Evolutionary conservation across 2,113 vertebrate genomes (phyloP).

Genomic region (Heteronetta atricapilla): DNA sequence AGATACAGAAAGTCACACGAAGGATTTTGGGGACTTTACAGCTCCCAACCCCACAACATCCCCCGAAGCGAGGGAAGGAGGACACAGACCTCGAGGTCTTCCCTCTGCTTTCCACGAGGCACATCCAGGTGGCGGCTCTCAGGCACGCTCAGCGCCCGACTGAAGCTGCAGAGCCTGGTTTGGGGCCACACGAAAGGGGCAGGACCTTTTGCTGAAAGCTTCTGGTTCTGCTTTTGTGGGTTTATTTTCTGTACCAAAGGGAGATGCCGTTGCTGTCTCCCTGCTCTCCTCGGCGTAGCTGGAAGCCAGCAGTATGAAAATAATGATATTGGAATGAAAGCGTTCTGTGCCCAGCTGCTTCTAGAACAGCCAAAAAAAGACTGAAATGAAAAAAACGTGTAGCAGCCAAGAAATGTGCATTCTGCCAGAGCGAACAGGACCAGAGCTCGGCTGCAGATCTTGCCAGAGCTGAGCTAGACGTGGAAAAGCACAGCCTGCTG

Average conservation of each 20-base stretch:
- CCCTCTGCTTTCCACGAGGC: no score
- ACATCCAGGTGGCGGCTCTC: no score
- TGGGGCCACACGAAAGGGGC: no score
- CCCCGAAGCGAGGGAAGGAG: no score
- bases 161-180: no score
- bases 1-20: no score
- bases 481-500: rapidly evolving
- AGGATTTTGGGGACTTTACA: no score
- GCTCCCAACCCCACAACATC: no score
- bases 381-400: neutral
- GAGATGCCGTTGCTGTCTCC: neutral
- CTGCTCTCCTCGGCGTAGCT: neutral
- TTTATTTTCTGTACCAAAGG: neutral
- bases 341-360: constrained; percentile 18
- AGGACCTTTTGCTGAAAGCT: neutral
- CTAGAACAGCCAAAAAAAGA: neutral
- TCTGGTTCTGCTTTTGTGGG: neutral
- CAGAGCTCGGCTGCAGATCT: neutral
- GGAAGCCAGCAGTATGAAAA: neutral
- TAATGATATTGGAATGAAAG: neutral
- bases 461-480: neutral
- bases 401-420: neutral
- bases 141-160: no score
- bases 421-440: neutral
- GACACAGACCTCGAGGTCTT: no score